Conservation (phyloP, 2,113 vertebrate genomes). For the Vidua chalybeata region DNA sequence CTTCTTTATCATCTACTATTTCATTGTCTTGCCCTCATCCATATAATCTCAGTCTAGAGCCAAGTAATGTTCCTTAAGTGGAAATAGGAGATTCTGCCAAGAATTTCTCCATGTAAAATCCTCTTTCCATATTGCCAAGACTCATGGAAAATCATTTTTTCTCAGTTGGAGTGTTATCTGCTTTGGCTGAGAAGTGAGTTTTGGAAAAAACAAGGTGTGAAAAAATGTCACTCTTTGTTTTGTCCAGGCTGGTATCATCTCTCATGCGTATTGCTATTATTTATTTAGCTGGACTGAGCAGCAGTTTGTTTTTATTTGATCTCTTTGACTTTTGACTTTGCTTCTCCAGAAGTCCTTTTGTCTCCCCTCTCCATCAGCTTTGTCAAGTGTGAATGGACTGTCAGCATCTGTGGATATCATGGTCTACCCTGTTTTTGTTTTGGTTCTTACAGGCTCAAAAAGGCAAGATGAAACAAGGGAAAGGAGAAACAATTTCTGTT, state of each 20-base stretch:
- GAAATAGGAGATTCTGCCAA: not conserved
- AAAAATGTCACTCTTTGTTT: constrained; percentile 22
- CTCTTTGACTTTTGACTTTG: not conserved
- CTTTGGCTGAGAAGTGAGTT: constrained; percentile 28
- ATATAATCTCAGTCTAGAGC: not conserved
- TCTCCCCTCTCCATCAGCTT: not conserved
- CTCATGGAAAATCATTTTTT: not conserved
- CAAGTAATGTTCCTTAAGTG: not conserved
- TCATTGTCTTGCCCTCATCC: not conserved
- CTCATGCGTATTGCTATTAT: not conserved
- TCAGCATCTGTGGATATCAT: not conserved
- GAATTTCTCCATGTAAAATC: not conserved
- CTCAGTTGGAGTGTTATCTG: constrained; percentile 15
- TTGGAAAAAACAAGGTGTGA: constrained; percentile 5
- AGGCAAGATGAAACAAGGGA: not conserved
- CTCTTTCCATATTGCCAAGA: not conserved
- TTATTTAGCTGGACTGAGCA: not conserved
- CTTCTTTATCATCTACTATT: not conserved
- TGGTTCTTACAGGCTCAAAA: not conserved
- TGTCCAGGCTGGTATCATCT: not conserved
- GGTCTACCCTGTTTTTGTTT: not conserved
- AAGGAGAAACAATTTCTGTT: not conserved
- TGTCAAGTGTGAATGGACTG: not conserved
- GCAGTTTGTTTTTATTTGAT: not conserved
- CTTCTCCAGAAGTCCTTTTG: not conserved